phyloP scores from a whole-genome alignment of 2,888 invertebrate genomes.

The Mylabris sibirica region DNA sequence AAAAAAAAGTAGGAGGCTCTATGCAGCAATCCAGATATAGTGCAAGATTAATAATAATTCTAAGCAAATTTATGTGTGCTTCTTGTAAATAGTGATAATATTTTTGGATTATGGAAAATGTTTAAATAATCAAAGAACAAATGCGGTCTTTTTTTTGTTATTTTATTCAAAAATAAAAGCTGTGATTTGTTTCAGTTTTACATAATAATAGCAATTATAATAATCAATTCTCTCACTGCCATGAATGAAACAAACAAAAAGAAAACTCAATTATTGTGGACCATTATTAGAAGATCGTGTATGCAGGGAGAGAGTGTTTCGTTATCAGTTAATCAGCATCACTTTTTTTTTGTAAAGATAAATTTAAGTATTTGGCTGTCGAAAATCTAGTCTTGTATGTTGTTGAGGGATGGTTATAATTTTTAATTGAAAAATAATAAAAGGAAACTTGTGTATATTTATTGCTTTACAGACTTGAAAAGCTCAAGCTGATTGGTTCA shows the following conservation, averaged over 20 bases:
- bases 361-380: constrained; percentile 53
- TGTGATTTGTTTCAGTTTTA: constrained; percentile 35
- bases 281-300: constrained; percentile 34
- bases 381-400: constrained; percentile 59
- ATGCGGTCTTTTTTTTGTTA: background rate
- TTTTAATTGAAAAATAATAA: constrained; percentile 28
- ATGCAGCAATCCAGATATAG: constrained; percentile 38
- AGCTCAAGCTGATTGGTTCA: constrained; percentile 27
- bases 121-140: background rate
- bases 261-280: constrained; percentile 37
- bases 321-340: constrained; percentile 31
- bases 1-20: constrained; percentile 28
- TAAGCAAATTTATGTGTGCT: constrained; percentile 38
- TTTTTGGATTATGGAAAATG: constrained; percentile 41
- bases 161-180: background rate
- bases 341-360: constrained; percentile 17
- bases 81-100: constrained; percentile 43
- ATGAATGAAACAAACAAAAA: constrained; percentile 24
- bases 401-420: constrained; percentile 41
- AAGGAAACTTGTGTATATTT: background rate
- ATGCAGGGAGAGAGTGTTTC: constrained; percentile 28
- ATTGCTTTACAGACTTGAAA: constrained; percentile 19
- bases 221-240: constrained; percentile 33
- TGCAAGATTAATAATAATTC: constrained; percentile 42
- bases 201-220: constrained; percentile 21